A percentile compares a stretch with the other conserved stretches of the same genome.
phyloP scores from a whole-genome alignment of 2,113 vertebrate genomes.

The Sinosuthora webbiana region DNA sequence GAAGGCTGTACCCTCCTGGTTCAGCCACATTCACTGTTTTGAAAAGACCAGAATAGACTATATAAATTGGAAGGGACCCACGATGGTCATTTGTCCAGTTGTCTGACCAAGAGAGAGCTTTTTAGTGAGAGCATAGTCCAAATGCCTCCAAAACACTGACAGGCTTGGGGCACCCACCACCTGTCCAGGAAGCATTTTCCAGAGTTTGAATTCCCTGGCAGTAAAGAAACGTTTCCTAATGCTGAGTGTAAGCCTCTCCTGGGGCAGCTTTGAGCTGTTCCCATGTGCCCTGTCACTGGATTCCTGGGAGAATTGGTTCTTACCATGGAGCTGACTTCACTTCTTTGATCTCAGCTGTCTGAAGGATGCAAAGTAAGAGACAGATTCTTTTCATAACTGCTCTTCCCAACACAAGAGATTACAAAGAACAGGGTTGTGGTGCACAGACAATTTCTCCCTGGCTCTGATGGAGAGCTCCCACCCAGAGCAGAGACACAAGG shows the following conservation, averaged over 20 bases:
- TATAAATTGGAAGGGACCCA: background rate
- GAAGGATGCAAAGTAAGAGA: background rate
- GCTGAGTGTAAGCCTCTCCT: background rate
- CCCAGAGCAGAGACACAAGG: background rate
- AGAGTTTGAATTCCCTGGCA: background rate
- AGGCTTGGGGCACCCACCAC: too few species aligned
- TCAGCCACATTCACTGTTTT: background rate
- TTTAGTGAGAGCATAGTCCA: background rate
- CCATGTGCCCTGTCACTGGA: accelerated
- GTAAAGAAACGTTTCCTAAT: background rate
- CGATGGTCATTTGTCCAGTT: background rate
- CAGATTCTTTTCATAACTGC: background rate
- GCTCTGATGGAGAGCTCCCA: background rate
- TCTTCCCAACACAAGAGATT: background rate
- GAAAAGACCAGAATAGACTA: accelerated
- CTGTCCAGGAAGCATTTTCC: background rate
- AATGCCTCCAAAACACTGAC: background rate
- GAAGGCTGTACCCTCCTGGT: background rate
- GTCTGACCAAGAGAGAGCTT: background rate
- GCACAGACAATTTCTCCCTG: background rate
- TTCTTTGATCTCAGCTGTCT: background rate
- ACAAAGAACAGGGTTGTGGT: background rate
- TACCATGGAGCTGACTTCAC: background rate
- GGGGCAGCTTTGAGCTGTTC: background rate
- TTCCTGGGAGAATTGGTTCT: background rate